Evolutionary conservation across 1,140 invertebrate genomes (phyloP).

Genomic region (Zaprionus ghesquierei): DNA sequence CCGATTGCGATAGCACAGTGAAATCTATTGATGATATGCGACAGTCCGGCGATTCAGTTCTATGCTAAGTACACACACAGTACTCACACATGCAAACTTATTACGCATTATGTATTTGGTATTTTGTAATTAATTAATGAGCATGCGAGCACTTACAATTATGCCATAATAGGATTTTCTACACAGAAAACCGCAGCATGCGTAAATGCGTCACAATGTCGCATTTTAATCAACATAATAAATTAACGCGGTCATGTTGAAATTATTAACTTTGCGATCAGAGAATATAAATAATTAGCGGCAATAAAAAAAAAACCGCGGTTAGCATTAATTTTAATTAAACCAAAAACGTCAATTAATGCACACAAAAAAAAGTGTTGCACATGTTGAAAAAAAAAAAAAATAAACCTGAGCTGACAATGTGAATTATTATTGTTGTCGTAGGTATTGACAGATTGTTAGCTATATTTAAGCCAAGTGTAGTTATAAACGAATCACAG

Average conservation of each 20-base stretch:
- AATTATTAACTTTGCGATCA: slow-evolving; percentile 41
- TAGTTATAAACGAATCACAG: slow-evolving; percentile 10
- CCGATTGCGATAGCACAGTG: slow-evolving; percentile 37
- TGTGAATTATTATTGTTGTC: neutral
- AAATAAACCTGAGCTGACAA: neutral
- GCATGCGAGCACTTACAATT: slow-evolving; percentile 10
- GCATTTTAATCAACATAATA: slow-evolving; percentile 37
- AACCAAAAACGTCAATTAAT: neutral
- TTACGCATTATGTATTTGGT: slow-evolving; percentile 3
- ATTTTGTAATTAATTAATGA: slow-evolving; percentile 47
- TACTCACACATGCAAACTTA: slow-evolving; percentile 1
- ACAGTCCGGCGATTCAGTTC: neutral
- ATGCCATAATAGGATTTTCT: slow-evolving; percentile 32
- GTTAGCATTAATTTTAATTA: slow-evolving; percentile 2
- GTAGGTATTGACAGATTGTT: neutral
- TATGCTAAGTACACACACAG: neutral
- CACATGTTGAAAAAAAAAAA: neutral
- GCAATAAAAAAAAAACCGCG: neutral
- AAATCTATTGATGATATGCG: slow-evolving; percentile 38
- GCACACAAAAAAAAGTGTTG: neutral
- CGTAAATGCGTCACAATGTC: slow-evolving; percentile 10
- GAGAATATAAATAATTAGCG: slow-evolving; percentile 17
- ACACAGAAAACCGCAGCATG: slow-evolving; percentile 27
- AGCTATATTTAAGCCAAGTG: neutral
- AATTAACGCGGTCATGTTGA: slow-evolving; percentile 40